Conservation (phyloP, 1,140 invertebrate species). For the Drosophila albomicans region DNA sequence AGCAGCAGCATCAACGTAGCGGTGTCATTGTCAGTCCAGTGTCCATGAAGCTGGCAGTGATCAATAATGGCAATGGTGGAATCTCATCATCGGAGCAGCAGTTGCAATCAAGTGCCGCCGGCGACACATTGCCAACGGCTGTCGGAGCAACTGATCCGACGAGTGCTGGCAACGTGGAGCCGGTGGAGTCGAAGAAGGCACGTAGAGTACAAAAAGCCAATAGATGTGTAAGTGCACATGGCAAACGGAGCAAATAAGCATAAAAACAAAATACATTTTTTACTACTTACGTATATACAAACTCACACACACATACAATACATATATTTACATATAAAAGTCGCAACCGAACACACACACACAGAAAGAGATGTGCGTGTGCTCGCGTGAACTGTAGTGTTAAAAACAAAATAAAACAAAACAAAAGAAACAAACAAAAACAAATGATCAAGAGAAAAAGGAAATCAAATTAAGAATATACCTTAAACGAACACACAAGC, state of each 20-base stretch:
- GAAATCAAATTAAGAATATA: constrained; percentile 75
- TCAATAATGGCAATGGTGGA: constrained; percentile 1
- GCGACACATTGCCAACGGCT: constrained; percentile 1
- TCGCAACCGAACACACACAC: constrained; percentile 26
- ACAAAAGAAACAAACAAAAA: constrained; percentile 11
- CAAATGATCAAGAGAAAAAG: constrained; percentile 26
- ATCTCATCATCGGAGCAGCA: constrained; percentile 3
- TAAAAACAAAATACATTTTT: constrained; percentile 56
- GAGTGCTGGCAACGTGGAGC: constrained; percentile 34
- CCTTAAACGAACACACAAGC: constrained; percentile 24
- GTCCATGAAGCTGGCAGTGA: constrained; percentile 57
- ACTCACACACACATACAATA: constrained; percentile 22
- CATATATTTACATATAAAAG: constrained; percentile 70
- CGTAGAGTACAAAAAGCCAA: constrained; percentile 85
- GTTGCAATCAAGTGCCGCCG: constrained; percentile 5
- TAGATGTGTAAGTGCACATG: constrained; percentile 79
- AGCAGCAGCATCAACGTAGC: constrained; percentile 50
- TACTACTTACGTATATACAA: constrained; percentile 68
- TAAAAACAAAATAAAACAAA: constrained; percentile 39
- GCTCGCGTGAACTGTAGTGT: constrained; percentile 54
- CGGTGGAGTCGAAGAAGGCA: constrained; percentile 82
- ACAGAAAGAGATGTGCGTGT: constrained; percentile 12
- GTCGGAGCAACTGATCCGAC: constrained; percentile 12
- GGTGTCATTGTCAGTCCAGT: constrained; percentile 80
- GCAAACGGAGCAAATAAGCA: constrained; percentile 84